A percentile compares a stretch with the other conserved stretches of the same genome.
phyloP scores from a whole-genome alignment of 1,140 invertebrate genomes.

The Brachionus manjavacas region DNA sequence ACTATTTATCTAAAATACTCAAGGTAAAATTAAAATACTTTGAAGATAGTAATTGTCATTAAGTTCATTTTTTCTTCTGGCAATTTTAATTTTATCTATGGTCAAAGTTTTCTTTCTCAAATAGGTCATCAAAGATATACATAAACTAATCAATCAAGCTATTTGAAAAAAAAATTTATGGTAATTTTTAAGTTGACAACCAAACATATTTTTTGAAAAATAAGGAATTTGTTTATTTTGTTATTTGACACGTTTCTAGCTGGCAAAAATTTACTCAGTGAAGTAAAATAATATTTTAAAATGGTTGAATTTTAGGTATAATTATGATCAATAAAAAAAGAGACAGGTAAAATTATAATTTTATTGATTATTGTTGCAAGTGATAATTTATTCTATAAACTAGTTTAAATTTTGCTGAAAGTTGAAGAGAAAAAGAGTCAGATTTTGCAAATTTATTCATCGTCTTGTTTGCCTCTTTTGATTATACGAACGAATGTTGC shows the following conservation, averaged over 20 bases:
- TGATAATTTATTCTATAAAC: constrained; percentile 23
- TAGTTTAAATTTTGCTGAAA: constrained; percentile 26
- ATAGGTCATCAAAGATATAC: background rate
- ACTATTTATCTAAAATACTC: background rate
- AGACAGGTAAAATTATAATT: background rate
- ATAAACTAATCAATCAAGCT: background rate
- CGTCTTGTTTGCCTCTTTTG: constrained; percentile 44
- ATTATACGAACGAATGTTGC: constrained; percentile 39
- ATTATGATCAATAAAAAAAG: background rate
- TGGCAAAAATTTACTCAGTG: background rate
- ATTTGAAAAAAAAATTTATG: background rate
- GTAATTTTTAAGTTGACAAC: background rate
- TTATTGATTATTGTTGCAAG: background rate
- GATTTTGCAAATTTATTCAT: constrained; percentile 35
- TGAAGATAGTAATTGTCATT: background rate
- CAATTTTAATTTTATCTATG: background rate
- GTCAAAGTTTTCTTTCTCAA: background rate
- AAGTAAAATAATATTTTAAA: background rate
- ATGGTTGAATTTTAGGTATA: background rate
- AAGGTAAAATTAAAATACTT: background rate
- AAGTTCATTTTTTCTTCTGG: background rate
- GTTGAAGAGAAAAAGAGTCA: constrained; percentile 5
- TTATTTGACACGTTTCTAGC: too few relatives aligned
- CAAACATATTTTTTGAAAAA: background rate
- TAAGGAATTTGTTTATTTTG: too few relatives aligned